Percentiles rank a stretch among this genome's conserved stretches.
phyloP scores from a whole-genome alignment of 2,797 vertebrate genomes.

The Cephalopachus bancanus region DNA sequence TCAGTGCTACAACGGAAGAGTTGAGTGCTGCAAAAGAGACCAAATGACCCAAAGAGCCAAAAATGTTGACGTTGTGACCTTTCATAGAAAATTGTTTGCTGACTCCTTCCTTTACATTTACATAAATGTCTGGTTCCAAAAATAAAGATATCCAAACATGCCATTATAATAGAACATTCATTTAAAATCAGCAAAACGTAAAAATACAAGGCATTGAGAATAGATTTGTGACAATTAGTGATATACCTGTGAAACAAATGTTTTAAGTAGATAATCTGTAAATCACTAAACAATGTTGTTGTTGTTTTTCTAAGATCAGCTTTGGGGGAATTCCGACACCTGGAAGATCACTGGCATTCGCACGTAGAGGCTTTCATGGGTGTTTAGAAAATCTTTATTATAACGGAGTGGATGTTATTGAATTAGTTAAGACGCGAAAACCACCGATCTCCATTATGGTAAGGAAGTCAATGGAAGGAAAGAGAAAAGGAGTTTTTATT shows the following conservation, averaged over 20 bases:
- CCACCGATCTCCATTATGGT: conserved; percentile 92
- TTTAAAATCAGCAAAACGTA: not conserved
- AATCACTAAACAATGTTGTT: conserved; percentile 85
- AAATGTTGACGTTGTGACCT: not conserved
- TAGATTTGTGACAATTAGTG: not conserved
- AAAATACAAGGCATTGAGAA: not conserved
- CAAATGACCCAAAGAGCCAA: not conserved
- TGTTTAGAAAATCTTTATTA: conserved; percentile 96
- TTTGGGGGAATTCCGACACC: conserved; percentile 91
- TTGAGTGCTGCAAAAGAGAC: not conserved
- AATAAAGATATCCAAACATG: not conserved
- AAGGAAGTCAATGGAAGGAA: conserved; percentile 80
- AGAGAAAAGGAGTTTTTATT: not conserved
- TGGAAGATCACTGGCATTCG: conserved; percentile 87
- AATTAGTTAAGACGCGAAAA: conserved; percentile 89
- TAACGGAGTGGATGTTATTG: conserved; percentile 92
- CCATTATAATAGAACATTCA: not conserved
- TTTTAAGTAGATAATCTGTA: conserved; percentile 68
- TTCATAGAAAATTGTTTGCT: not conserved
- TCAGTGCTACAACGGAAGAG: not conserved
- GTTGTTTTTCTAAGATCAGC: conserved; percentile 93
- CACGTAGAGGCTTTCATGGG: conserved; percentile 91
- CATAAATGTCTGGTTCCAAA: not conserved
- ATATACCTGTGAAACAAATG: not conserved
- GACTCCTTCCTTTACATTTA: not conserved